A percentile compares a stretch with the other conserved stretches of the same genome.
These are phyloP conservation scores for Ormyrus nitidulus DNA, from an alignment of 2,888 invertebrate genomes.

Conservation along the genomic window DNA sequence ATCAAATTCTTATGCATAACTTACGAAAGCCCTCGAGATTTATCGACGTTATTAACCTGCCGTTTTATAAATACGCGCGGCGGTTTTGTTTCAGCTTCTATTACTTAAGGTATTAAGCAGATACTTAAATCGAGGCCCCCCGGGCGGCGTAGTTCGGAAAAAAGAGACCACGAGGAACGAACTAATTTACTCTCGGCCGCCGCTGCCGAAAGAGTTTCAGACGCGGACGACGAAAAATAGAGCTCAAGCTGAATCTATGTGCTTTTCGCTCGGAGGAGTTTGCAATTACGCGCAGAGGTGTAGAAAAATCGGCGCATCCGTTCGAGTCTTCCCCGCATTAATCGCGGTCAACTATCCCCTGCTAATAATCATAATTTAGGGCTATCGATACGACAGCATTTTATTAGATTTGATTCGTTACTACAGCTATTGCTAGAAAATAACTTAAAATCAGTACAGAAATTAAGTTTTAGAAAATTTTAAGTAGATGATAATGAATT, in stretches of 20 bases:
- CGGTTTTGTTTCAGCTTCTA: constrained; percentile 49
- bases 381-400: too few relatives aligned
- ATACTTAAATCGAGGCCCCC: constrained; percentile 46
- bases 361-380: too few relatives aligned
- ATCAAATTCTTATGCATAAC: constrained; percentile 39
- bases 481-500: too few relatives aligned
- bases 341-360: too few relatives aligned
- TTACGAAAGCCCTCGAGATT: constrained; percentile 31
- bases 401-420: too few relatives aligned
- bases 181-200: constrained; percentile 49
- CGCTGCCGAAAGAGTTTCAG: constrained; percentile 48
- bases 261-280: constrained; percentile 37
- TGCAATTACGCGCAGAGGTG: constrained; percentile 24
- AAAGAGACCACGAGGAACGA: constrained; percentile 47
- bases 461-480: too few relatives aligned
- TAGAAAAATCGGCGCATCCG: constrained; percentile 7
- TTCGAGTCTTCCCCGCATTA: background rate
- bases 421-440: too few relatives aligned
- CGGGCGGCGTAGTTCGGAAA: constrained; percentile 32
- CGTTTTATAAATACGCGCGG: constrained; percentile 41
- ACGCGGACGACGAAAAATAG: constrained; percentile 34
- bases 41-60: constrained; percentile 44
- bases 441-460: too few relatives aligned
- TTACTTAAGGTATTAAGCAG: constrained; percentile 53
- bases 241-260: constrained; percentile 13